Conservation (phyloP, 2,888 invertebrate genomes). For the Elmis aenea region DNA sequence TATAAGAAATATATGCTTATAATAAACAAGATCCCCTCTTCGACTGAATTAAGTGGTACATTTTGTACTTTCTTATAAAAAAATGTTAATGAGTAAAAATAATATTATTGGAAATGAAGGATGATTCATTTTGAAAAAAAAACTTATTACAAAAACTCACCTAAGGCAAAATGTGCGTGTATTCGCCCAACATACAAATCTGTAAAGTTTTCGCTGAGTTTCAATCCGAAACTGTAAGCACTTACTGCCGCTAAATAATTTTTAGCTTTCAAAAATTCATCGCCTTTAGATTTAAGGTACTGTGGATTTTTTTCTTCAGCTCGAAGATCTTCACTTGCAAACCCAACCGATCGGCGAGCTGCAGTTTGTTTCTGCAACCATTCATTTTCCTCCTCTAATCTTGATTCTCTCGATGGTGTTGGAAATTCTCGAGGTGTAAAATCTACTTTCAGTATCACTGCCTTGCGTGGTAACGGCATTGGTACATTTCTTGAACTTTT, state of each 20-base stretch:
- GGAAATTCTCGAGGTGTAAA: conserved; percentile 76
- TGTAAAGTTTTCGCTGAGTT: conserved; percentile 65
- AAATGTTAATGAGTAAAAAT: too few species aligned
- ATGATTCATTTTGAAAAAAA: too few species aligned
- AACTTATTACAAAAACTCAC: too few species aligned
- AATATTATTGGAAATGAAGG: too few species aligned
- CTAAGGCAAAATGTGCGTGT: conserved; percentile 66
- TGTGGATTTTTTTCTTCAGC: conserved; percentile 79
- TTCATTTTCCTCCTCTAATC: conserved; percentile 65
- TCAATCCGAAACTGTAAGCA: conserved; percentile 75
- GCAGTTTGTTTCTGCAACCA: conserved; percentile 76
- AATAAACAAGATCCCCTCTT: too few species aligned
- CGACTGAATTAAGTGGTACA: too few species aligned
- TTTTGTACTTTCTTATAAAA: too few species aligned
- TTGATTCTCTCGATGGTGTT: conserved; percentile 75
- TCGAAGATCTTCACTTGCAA: conserved; percentile 65
- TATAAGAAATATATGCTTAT: too few species aligned
- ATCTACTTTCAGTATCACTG: conserved; percentile 56
- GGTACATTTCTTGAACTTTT: conserved; percentile 15
- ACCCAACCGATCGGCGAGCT: conserved; percentile 65
- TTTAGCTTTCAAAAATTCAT: conserved; percentile 67
- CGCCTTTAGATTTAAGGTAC: conserved; percentile 77
- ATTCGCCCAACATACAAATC: conserved; percentile 73
- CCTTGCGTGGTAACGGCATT: conserved; percentile 55
- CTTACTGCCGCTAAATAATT: conserved; percentile 78